A percentile compares a stretch with the other conserved stretches of the same genome.
Evolutionary conservation across 2,888 invertebrate species (phyloP).

Genomic region (Dysmachus trigonus): DNA sequence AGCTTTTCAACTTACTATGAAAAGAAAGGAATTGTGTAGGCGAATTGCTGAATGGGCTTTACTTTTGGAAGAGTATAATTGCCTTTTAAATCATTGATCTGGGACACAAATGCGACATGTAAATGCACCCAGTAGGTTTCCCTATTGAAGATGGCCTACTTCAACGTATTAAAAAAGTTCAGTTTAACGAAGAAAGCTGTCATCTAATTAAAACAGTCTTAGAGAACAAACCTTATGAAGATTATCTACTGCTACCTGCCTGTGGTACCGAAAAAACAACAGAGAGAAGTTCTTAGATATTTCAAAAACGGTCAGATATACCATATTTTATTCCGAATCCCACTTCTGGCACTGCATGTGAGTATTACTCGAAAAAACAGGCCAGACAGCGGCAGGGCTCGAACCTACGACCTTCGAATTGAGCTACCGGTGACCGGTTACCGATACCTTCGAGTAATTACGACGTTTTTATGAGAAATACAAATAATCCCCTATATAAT

Average conservation of each 20-base stretch:
- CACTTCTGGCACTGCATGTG: too few relatives aligned
- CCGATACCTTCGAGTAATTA: too few relatives aligned
- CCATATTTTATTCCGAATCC: too few relatives aligned
- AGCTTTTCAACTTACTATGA: slow-evolving; percentile 54
- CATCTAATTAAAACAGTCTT: slow-evolving; percentile 47
- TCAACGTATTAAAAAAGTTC: too few relatives aligned
- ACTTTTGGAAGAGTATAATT: slow-evolving; percentile 50
- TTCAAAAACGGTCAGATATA: too few relatives aligned
- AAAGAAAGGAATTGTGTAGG: slow-evolving; percentile 52
- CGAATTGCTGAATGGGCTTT: slow-evolving; percentile 53
- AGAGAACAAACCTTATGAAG: slow-evolving; percentile 35
- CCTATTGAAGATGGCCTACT: background rate
- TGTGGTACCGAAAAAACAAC: slow-evolving; percentile 41
- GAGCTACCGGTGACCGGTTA: too few relatives aligned
- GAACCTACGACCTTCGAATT: too few relatives aligned
- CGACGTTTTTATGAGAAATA: too few relatives aligned
- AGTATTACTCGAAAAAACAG: too few relatives aligned
- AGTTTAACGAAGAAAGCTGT: slow-evolving; percentile 46
- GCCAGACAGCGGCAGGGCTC: too few relatives aligned
- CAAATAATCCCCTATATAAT: too few relatives aligned
- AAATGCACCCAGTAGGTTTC: slow-evolving; percentile 50
- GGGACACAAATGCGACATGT: slow-evolving; percentile 49
- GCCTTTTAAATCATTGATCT: slow-evolving; percentile 44
- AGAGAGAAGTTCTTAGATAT: slow-evolving; percentile 16
- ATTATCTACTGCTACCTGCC: slow-evolving; percentile 46